Evolutionary conservation across 1,140 invertebrate genomes (phyloP).

Genomic region (Drosophila nannoptera): DNA sequence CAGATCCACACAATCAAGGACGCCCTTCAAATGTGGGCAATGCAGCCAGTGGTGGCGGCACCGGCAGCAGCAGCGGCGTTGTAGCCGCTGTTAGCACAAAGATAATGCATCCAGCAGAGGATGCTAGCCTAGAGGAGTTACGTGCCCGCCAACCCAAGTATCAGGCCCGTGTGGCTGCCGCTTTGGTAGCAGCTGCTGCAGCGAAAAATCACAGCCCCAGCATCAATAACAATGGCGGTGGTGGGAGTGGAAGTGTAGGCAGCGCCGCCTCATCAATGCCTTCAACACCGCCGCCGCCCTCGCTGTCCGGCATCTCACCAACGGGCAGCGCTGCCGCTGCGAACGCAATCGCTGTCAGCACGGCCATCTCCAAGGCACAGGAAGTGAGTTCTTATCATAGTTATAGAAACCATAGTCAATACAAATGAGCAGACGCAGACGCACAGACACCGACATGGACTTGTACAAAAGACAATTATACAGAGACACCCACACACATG

Average conservation of each 20-base stretch:
- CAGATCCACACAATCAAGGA: constrained; percentile 64
- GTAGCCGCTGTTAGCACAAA: constrained; percentile 86
- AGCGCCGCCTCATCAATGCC: constrained; percentile 54
- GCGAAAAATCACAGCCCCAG: constrained; percentile 72
- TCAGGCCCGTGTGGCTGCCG: constrained; percentile 57
- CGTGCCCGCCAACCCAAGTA: constrained; percentile 88
- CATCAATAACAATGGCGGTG: constrained; percentile 34
- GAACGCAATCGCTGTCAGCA: constrained; percentile 70
- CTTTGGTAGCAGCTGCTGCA: constrained; percentile 69
- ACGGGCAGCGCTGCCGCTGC: constrained; percentile 64
- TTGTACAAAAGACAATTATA: constrained; percentile 37
- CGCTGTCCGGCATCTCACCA: constrained; percentile 61
- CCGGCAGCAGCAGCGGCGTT: constrained; percentile 38
- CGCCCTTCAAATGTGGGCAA: constrained; percentile 49
- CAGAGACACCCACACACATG: too few species aligned
- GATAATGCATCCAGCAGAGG: constrained; percentile 96
- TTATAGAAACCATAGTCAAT: constrained; percentile 79
- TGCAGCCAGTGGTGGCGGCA: constrained; percentile 19
- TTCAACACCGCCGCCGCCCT: constrained; percentile 59
- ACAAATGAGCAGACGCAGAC: constrained; percentile 64
- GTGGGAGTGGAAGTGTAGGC: constrained; percentile 15
- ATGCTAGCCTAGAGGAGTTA: constrained; percentile 94
- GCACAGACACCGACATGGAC: constrained; percentile 39
- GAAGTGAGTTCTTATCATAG: constrained; percentile 79
- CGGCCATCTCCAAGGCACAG: constrained; percentile 78